These are phyloP conservation scores for Microctonus brassicae DNA, from an alignment of 2,888 invertebrate species.

Conservation along the genomic window DNA sequence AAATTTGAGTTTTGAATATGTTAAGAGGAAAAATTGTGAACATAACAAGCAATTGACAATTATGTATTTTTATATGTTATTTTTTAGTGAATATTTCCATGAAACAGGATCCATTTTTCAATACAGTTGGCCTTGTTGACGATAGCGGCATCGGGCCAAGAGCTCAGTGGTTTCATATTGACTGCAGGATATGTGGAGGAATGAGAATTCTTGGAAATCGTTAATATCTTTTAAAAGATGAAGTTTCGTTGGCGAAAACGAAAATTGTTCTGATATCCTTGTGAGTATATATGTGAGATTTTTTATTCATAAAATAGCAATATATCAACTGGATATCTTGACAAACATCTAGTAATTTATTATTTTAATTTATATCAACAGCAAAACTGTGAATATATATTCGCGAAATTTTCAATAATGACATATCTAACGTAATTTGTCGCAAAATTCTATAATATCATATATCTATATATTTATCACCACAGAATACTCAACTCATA, in stretches of 20 bases:
- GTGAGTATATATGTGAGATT: too few species aligned
- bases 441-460: background rate
- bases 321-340: too few species aligned
- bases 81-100: background rate
- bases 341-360: background rate
- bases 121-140: background rate
- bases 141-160: conserved; percentile 26
- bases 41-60: background rate
- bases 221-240: conserved; percentile 28
- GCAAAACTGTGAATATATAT: background rate
- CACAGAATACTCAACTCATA: background rate
- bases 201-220: conserved; percentile 23
- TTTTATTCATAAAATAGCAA: conserved; percentile 9
- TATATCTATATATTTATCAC: background rate
- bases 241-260: conserved; percentile 21
- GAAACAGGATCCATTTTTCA: conserved; percentile 14
- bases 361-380: too few species aligned
- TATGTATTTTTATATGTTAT: background rate
- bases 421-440: background rate
- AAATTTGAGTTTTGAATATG: too few species aligned
- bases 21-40: too few species aligned
- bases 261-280: conserved; percentile 13
- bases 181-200: conserved; percentile 28
- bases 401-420: background rate
- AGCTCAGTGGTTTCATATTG: conserved; percentile 18